phyloP scores from a whole-genome alignment of 2,888 invertebrate species.

The Apoderus coryli region DNA sequence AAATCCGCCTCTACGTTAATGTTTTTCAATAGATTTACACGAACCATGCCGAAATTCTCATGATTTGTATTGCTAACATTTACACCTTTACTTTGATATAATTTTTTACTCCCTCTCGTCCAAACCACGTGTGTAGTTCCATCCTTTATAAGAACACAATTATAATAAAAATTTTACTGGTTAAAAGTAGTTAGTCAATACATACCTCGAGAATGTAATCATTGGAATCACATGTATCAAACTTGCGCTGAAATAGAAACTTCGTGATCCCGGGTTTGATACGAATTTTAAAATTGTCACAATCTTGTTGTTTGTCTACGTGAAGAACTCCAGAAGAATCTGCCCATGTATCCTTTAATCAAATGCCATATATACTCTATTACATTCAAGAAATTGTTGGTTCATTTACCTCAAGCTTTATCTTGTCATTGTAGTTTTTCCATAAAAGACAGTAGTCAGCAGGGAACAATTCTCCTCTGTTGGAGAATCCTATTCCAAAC shows the following conservation, averaged over 20 bases:
- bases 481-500: conserved; percentile 80
- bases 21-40: conserved; percentile 56
- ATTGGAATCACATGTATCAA: conserved; percentile 70
- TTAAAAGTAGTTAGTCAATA: conserved; percentile 2
- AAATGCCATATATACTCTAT: conserved; percentile 1
- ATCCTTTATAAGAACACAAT: too few species aligned
- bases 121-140: conserved; percentile 82
- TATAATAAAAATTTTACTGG: conserved; percentile 9
- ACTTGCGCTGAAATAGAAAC: conserved; percentile 60
- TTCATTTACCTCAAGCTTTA: conserved; percentile 38
- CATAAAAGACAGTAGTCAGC: conserved; percentile 76
- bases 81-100: conserved; percentile 52
- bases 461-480: conserved; percentile 54
- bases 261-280: conserved; percentile 41
- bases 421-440: conserved; percentile 49
- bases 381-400: neutral
- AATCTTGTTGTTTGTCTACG: conserved; percentile 61
- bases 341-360: conserved; percentile 54
- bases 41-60: conserved; percentile 55
- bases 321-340: conserved; percentile 49
- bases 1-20: conserved; percentile 28
- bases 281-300: conserved; percentile 41
- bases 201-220: conserved; percentile 64
- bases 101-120: conserved; percentile 62
- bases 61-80: conserved; percentile 39